Base-by-base conservation (phyloP, 2,113 vertebrate species). In the Etia nguti region DNA sequence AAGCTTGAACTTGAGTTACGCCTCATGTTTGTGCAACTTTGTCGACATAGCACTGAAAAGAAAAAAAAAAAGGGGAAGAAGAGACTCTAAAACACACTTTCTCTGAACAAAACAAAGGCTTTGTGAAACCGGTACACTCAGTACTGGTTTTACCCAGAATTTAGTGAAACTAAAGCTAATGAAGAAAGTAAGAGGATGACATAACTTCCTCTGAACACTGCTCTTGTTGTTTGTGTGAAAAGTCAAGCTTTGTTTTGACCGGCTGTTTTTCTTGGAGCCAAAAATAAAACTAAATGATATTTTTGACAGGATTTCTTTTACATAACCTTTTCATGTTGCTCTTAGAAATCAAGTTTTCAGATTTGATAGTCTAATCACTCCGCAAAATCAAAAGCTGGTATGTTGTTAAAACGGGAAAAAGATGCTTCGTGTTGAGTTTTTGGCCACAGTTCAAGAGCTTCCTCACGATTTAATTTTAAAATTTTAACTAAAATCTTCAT, bases 351-450 rank as follows among this genome's bases (percentile, higher is more conserved):
- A 20, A 0, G 4, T 75, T 75, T 75, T 75, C 9, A 75, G 24
- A 48, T 73, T 10, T 26, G 11, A 41, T 41, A 0, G 0, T 41
- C 0, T 68, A 0, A 68, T 68, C 7, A 0, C 6, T 43, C 38
- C 41, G n/a, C 65, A 16, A 6, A 70, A 70, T 1, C 7, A 43
- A 12, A 43, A 8, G 62, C 62, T 15, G 1, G 1, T 15, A 43
- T 43, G 11, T 70, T 70, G 62, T 2, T 38, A 8, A 65, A 62
- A 62, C 1, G 3, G 1, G 6, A 0, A 22, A 68, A 68, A 41
- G 20, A 15, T 0, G 36, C 36, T 68, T 68, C 0, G 2, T 22
- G 8, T 41, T 68, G 34, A 41, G 6, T 68, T 41, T 68, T 70
- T 22, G 41, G 36, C 36, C 62, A 41, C 36, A 70, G 62, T 43